A percentile compares a stretch with the other conserved stretches of the same genome.
phyloP scores from a whole-genome alignment of 2,113 vertebrate genomes.

The Otus sunia region DNA sequence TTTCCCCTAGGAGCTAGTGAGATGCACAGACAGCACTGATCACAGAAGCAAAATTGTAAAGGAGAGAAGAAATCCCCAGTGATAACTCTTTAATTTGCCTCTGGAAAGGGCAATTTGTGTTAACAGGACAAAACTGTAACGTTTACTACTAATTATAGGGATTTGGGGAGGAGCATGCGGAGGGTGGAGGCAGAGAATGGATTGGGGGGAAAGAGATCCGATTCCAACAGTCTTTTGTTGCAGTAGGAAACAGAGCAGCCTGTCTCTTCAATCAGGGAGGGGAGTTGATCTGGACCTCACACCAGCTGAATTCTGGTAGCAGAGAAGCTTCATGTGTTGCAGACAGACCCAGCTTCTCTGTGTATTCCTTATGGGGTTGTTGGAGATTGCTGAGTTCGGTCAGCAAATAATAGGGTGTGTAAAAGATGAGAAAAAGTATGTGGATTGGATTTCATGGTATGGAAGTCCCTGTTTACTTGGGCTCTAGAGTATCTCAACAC shows the following conservation, averaged over 20 bases:
- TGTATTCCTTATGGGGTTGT: fast-evolving
- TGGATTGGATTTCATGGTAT: neutral
- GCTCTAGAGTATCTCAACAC: neutral
- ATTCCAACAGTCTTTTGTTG: neutral
- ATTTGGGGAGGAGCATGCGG: constrained; percentile 6
- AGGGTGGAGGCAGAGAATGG: neutral
- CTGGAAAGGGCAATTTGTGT: constrained; percentile 65
- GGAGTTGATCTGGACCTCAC: neutral
- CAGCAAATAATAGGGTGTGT: neutral
- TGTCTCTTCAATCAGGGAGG: fast-evolving
- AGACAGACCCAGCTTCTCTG: neutral
- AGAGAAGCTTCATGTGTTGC: neutral
- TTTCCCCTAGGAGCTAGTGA: constrained; percentile 44
- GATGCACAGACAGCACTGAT: constrained; percentile 41
- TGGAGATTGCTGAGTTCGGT: neutral
- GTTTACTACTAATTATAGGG: constrained; percentile 62
- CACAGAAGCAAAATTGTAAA: constrained; percentile 60
- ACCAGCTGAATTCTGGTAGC: neutral
- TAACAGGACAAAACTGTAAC: constrained; percentile 64
- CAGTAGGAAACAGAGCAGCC: neutral
- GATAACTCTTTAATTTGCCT: constrained; percentile 62
- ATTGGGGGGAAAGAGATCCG: neutral
- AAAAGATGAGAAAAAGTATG: neutral
- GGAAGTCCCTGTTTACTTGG: neutral
- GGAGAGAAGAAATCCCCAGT: constrained; percentile 32